Evolutionary conservation across 2,797 vertebrate genomes (phyloP).

Genomic region (Iguana delicatissima): DNA sequence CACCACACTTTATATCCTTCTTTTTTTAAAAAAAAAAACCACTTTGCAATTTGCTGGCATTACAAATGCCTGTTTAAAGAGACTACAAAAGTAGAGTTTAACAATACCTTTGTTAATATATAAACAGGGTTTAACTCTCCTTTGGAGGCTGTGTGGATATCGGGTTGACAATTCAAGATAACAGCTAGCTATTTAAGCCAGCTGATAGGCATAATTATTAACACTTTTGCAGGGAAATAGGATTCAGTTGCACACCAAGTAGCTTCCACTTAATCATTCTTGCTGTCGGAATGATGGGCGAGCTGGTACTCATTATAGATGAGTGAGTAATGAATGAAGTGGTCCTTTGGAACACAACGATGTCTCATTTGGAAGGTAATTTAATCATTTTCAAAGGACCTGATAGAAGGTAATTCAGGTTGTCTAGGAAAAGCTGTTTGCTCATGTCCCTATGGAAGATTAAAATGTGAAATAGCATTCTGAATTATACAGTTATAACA

Average conservation of each 20-base stretch:
- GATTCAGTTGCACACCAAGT: not conserved
- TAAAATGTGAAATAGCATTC: not conserved
- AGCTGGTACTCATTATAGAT: not conserved
- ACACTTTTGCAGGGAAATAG: not conserved
- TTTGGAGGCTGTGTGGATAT: not conserved
- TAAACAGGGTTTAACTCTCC: not conserved
- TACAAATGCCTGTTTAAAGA: not conserved
- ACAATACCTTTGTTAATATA: not conserved
- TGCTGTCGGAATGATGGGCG: not conserved
- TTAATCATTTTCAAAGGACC: not conserved
- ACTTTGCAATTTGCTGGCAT: not conserved
- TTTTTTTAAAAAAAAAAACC: not conserved
- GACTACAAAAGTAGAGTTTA: not conserved
- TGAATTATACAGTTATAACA: not conserved
- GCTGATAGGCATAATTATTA: not conserved
- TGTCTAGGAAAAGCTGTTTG: not conserved
- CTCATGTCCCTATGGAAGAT: not conserved
- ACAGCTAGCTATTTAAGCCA: slow-evolving; percentile 3
- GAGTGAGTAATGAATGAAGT: slow-evolving; percentile 9
- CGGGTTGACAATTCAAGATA: not conserved
- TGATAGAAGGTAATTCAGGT: not conserved
- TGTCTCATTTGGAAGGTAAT: slow-evolving; percentile 5
- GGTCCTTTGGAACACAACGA: not conserved
- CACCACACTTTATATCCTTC: not conserved
- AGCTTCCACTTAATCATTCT: not conserved